A percentile compares a stretch with the other conserved stretches of the same genome.
Evolutionary conservation across 2,888 invertebrate species (phyloP).

Genomic region (Stenolophus ochropezus): DNA sequence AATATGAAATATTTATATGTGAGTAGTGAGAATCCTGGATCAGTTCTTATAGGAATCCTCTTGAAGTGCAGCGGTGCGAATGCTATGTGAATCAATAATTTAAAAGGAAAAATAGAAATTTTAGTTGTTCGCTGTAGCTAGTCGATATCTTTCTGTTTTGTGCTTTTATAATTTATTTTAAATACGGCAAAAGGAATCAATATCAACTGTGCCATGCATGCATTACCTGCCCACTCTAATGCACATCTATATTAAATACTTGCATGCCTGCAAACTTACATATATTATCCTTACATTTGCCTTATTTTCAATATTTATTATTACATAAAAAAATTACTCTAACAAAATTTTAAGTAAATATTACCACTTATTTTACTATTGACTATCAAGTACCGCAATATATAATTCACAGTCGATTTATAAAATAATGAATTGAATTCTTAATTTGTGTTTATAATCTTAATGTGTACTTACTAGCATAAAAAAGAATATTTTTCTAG

Average conservation of each 20-base stretch:
- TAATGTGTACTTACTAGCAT: too few relatives aligned
- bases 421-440: too few relatives aligned
- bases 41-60: slow-evolving; percentile 29
- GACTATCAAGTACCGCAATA: too few relatives aligned
- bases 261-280: background rate
- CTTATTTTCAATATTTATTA: background rate
- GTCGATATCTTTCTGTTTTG: slow-evolving; percentile 43
- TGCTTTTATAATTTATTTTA: slow-evolving; percentile 44
- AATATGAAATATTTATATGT: slow-evolving; percentile 32
- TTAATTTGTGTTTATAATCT: too few relatives aligned
- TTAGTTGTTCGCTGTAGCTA: slow-evolving; percentile 8
- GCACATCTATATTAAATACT: slow-evolving; percentile 20
- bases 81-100: slow-evolving; percentile 32
- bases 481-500: too few relatives aligned
- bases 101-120: slow-evolving; percentile 42
- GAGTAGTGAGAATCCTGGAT: background rate
- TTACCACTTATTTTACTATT: too few relatives aligned
- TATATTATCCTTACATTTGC: background rate
- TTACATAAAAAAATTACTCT: background rate
- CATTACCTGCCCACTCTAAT: background rate
- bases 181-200: slow-evolving; percentile 17
- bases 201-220: slow-evolving; percentile 6
- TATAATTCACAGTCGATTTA: too few relatives aligned
- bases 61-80: slow-evolving; percentile 10
- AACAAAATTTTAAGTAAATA: too few relatives aligned